phyloP scores from a whole-genome alignment of 2,113 vertebrate species.

The Toxotes chatareus region DNA sequence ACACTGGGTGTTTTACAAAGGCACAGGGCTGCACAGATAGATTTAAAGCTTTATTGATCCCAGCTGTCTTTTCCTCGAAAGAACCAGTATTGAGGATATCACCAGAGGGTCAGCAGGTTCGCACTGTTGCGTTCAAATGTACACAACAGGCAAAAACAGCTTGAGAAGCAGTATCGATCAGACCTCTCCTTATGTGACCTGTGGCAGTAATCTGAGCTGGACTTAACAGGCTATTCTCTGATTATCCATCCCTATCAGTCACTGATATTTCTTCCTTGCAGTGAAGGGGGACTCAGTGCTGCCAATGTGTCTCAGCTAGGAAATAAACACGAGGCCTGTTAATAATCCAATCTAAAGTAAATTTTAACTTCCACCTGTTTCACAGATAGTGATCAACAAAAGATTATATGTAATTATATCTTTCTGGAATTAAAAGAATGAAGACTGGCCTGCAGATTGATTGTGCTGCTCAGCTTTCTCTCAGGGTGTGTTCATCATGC shows the following conservation, averaged over 20 bases:
- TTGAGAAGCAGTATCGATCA: conserved; percentile 42
- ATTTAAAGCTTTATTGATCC: not conserved
- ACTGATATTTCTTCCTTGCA: conserved; percentile 21
- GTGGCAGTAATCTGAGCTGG: conserved; percentile 31
- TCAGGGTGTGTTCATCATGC: conserved; percentile 37
- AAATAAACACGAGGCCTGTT: not conserved
- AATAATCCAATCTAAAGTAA: not conserved
- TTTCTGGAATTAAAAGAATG: conserved; percentile 20
- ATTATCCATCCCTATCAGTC: conserved; percentile 39
- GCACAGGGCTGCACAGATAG: not conserved
- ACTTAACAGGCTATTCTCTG: conserved; percentile 27
- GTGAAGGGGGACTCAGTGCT: conserved; percentile 9
- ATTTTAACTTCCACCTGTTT: not conserved
- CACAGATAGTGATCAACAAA: not conserved
- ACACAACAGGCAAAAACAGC: conserved; percentile 9
- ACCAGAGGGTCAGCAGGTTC: not conserved
- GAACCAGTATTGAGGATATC: not conserved
- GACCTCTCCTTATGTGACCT: conserved; percentile 12
- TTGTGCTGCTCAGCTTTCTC: not conserved
- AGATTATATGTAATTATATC: not conserved
- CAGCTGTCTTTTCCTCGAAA: not conserved
- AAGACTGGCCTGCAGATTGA: not conserved
- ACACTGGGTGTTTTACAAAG: not conserved
- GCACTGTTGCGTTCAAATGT: not conserved
- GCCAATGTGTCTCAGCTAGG: conserved; percentile 10